Evolutionary conservation across 2,888 invertebrate species (phyloP).

Genomic region (Pachycephus smyrnensis): DNA sequence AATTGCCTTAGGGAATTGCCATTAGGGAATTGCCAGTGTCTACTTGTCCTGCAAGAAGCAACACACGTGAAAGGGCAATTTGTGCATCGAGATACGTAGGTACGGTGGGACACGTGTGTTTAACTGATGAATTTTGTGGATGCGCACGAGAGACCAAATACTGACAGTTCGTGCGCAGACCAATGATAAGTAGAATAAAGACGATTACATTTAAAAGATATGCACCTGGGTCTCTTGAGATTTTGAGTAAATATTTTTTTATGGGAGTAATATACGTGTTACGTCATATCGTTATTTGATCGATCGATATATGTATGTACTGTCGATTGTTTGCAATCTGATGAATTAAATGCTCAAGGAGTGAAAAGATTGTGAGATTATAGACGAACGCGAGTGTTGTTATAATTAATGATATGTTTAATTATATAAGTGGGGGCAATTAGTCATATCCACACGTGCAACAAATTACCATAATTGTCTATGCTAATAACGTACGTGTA

Average conservation of each 20-base stretch:
- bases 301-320: background rate
- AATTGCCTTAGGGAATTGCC: constrained; percentile 7
- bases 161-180: background rate
- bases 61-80: background rate
- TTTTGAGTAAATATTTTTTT: too few species aligned
- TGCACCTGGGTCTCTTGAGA: too few species aligned
- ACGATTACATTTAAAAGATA: too few species aligned
- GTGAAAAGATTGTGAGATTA: background rate
- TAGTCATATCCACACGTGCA: background rate
- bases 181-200: too few species aligned
- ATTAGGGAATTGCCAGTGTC: background rate
- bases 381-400: background rate
- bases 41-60: background rate
- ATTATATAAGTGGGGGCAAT: background rate
- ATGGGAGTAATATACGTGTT: too few species aligned
- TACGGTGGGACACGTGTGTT: background rate
- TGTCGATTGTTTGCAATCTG: background rate
- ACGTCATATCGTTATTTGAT: background rate
- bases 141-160: background rate
- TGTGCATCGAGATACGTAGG: background rate
- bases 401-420: background rate
- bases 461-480: background rate
- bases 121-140: background rate
- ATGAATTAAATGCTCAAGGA: background rate
- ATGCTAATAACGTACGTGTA: background rate